Evolutionary conservation across 2,888 invertebrate species (phyloP).

Genomic region (Monoplex corrugatus): DNA sequence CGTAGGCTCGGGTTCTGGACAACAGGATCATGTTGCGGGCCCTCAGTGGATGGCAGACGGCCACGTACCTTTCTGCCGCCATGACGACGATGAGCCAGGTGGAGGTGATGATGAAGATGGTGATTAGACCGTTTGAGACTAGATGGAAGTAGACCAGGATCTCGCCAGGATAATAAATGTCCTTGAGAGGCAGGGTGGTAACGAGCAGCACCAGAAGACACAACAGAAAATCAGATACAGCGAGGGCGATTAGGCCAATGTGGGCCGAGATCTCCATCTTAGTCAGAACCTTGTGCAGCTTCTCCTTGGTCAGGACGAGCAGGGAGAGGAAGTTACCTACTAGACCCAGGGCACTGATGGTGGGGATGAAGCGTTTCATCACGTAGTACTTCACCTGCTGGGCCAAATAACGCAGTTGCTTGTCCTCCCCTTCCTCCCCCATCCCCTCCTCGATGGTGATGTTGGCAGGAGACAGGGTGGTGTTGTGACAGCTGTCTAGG

Average conservation of each 20-base stretch:
- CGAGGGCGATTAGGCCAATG: slow-evolving; percentile 78
- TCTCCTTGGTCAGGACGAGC: slow-evolving; percentile 75
- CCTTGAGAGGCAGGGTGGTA: slow-evolving; percentile 66
- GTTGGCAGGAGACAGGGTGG: not conserved
- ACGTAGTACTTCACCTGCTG: slow-evolving; percentile 65
- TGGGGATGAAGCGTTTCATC: slow-evolving; percentile 72
- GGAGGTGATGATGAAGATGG: slow-evolving; percentile 78
- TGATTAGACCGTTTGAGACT: slow-evolving; percentile 73
- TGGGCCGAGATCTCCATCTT: slow-evolving; percentile 80
- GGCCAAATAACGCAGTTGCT: slow-evolving; percentile 45
- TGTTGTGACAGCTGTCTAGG: slow-evolving; percentile 28
- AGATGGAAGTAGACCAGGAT: slow-evolving; percentile 70
- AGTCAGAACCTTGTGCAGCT: slow-evolving; percentile 70
- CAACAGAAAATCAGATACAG: slow-evolving; percentile 79
- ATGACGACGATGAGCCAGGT: slow-evolving; percentile 80
- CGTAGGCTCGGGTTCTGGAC: slow-evolving; percentile 73
- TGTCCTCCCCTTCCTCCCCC: slow-evolving; percentile 6
- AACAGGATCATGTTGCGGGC: slow-evolving; percentile 77
- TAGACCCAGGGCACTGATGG: slow-evolving; percentile 76
- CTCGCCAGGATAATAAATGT: slow-evolving; percentile 61
- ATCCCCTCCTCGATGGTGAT: slow-evolving; percentile 54
- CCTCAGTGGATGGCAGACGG: slow-evolving; percentile 79
- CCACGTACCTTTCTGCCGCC: slow-evolving; percentile 79
- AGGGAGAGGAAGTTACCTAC: slow-evolving; percentile 77
- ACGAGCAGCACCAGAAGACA: slow-evolving; percentile 76